Evolutionary conservation across 2,113 vertebrate species (phyloP).

Genomic region (Oxygymnocypris stewartii): DNA sequence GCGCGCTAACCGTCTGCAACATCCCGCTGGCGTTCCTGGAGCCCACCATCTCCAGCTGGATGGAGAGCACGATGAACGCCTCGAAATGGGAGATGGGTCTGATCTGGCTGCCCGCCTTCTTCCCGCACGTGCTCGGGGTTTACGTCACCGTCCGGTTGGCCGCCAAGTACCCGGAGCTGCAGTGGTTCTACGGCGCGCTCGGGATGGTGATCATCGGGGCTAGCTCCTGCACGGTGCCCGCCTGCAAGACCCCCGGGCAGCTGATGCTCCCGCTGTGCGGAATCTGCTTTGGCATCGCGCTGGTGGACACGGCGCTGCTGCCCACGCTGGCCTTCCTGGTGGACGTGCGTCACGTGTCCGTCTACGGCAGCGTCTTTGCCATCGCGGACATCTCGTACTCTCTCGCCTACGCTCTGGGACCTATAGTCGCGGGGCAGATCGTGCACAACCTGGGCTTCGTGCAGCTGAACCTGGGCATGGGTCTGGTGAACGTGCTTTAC

Average conservation of each 20-base stretch:
- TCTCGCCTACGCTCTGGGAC: constrained; percentile 92
- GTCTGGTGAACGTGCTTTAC: constrained; percentile 91
- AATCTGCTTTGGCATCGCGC: constrained; percentile 95
- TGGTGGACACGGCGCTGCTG: constrained; percentile 94
- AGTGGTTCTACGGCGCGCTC: constrained; percentile 94
- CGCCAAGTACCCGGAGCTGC: constrained; percentile 84
- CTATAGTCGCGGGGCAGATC: constrained; percentile 91
- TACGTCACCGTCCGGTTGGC: constrained; percentile 91
- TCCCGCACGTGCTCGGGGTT: constrained; percentile 93
- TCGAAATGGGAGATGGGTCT: constrained; percentile 93
- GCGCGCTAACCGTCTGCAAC: constrained; percentile 94
- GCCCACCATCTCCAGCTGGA: constrained; percentile 96
- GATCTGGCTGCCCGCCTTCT: constrained; percentile 94
- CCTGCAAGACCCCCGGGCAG: constrained; percentile 88
- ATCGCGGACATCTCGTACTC: constrained; percentile 97
- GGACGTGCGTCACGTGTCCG: constrained; percentile 91
- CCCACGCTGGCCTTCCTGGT: constrained; percentile 95
- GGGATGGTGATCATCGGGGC: constrained; percentile 93
- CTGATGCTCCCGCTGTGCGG: constrained; percentile 89
- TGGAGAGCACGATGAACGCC: constrained; percentile 90
- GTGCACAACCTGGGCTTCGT: constrained; percentile 90
- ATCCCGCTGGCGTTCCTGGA: constrained; percentile 95
- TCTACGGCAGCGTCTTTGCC: constrained; percentile 96
- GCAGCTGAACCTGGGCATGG: constrained; percentile 95
- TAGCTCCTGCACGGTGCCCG: constrained; percentile 91